Evolutionary conservation across 2,113 vertebrate species (phyloP).

Genomic region (Oryzias javanicus): DNA sequence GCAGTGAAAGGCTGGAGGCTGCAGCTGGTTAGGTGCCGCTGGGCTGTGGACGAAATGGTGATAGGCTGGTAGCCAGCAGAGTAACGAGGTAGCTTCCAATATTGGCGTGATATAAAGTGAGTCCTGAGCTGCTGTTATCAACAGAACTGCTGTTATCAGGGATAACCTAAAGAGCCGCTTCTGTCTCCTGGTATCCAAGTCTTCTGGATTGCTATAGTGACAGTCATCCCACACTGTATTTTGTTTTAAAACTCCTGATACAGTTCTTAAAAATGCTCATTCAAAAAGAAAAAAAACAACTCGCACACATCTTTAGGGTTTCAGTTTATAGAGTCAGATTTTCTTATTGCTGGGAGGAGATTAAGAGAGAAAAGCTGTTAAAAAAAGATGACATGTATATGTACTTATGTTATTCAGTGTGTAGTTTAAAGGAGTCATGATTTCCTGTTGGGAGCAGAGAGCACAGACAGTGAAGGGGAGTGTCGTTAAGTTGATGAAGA

Average conservation of each 20-base stretch:
- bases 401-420: constrained; percentile 36
- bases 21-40: constrained; percentile 48
- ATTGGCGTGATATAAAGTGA: constrained; percentile 37
- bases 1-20: constrained; percentile 38
- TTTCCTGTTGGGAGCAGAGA: constrained; percentile 72
- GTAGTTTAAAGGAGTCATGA: constrained; percentile 69
- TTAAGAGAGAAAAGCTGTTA: not conserved
- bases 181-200: constrained; percentile 38
- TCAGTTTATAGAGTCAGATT: not conserved
- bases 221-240: not conserved
- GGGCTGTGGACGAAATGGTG: constrained; percentile 49
- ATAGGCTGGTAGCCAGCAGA: constrained; percentile 64
- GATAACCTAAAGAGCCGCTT: constrained; percentile 54
- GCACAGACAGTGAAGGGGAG: constrained; percentile 27
- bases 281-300: too few species aligned
- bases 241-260: not conserved
- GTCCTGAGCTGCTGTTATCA: constrained; percentile 66
- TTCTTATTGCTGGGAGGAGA: not conserved
- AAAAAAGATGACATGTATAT: constrained; percentile 27
- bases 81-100: constrained; percentile 68
- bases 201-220: constrained; percentile 3
- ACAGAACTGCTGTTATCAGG: constrained; percentile 62
- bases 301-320: too few species aligned
- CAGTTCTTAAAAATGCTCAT: too few species aligned
- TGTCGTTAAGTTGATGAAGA: constrained; percentile 47